Conservation (phyloP, 1,140 invertebrate species). For the Drosophila biarmipes region DNA sequence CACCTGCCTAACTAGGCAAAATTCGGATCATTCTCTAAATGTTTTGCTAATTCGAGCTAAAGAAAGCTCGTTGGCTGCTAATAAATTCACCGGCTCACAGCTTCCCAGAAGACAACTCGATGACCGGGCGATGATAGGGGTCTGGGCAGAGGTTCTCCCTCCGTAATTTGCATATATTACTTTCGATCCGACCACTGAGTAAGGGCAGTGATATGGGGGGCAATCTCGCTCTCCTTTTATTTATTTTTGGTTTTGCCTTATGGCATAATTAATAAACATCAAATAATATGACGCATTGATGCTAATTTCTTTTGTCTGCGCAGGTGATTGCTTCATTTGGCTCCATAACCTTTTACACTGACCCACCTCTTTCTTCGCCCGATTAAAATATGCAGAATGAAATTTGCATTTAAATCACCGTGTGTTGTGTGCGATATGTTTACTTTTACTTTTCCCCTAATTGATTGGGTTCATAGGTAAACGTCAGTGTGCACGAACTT, state of each 20-base stretch:
- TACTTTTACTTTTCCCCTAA: conserved; percentile 67
- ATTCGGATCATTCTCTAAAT: conserved; percentile 39
- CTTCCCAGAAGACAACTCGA: conserved; percentile 40
- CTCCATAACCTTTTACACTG: conserved; percentile 13
- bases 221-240: background rate
- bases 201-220: conserved; percentile 1
- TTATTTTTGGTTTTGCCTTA: conserved; percentile 6
- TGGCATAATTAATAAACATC: conserved; percentile 73
- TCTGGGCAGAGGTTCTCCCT: background rate
- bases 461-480: conserved; percentile 33
- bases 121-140: conserved; percentile 14
- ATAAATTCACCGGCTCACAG: conserved; percentile 41
- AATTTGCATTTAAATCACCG: conserved; percentile 74
- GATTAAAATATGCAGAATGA: conserved; percentile 70
- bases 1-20: conserved; percentile 18
- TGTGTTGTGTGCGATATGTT: conserved; percentile 54
- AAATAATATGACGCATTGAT: conserved; percentile 74
- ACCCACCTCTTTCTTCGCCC: conserved; percentile 20
- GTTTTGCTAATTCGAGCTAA: conserved; percentile 20
- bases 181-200: conserved; percentile 15
- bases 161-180: conserved; percentile 49
- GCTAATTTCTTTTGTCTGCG: conserved; percentile 57
- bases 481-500: conserved; percentile 11
- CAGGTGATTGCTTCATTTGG: conserved; percentile 64
- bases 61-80: conserved; percentile 29